Evolutionary conservation across 2,113 vertebrate genomes (phyloP).

Genomic region (Cyprinodon brontotheroides): DNA sequence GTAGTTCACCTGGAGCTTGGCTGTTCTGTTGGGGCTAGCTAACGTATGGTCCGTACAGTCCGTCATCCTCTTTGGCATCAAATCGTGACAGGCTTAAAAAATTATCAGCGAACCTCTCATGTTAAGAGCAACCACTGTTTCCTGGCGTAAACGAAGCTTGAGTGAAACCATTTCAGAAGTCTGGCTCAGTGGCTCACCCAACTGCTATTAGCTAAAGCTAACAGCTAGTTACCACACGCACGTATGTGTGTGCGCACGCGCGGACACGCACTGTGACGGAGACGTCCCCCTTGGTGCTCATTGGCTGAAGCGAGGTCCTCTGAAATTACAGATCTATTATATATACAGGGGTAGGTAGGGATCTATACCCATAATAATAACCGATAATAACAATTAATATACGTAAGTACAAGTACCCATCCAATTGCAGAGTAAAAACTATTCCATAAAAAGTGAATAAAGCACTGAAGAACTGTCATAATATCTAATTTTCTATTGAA

Average conservation of each 20-base stretch:
- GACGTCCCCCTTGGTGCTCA: not conserved
- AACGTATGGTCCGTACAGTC: slow-evolving; percentile 45
- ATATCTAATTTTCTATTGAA: too few relatives aligned
- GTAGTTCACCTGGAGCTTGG: slow-evolving; percentile 45
- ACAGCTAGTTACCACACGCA: slow-evolving; percentile 66
- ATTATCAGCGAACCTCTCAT: slow-evolving; percentile 23
- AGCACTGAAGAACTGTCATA: too few relatives aligned
- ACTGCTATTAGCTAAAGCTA: slow-evolving; percentile 64
- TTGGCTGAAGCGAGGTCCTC: not conserved
- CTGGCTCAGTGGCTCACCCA: slow-evolving; percentile 59
- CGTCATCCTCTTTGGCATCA: slow-evolving; percentile 49
- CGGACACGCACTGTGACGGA: slow-evolving; percentile 1
- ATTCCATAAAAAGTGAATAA: too few relatives aligned
- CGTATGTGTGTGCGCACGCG: slow-evolving; percentile 17
- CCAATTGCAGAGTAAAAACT: too few relatives aligned
- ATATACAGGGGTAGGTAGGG: too few relatives aligned
- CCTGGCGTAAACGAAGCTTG: slow-evolving; percentile 26
- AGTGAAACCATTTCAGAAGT: slow-evolving; percentile 53
- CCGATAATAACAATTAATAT: too few relatives aligned
- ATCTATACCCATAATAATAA: too few relatives aligned
- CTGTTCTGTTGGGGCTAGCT: slow-evolving; percentile 43
- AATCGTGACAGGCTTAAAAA: slow-evolving; percentile 9
- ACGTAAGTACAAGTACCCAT: too few relatives aligned
- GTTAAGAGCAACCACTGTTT: slow-evolving; percentile 35
- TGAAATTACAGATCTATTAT: too few relatives aligned